Conservation (phyloP, 2,113 vertebrate genomes). For the Tylochromis polylepis region DNA sequence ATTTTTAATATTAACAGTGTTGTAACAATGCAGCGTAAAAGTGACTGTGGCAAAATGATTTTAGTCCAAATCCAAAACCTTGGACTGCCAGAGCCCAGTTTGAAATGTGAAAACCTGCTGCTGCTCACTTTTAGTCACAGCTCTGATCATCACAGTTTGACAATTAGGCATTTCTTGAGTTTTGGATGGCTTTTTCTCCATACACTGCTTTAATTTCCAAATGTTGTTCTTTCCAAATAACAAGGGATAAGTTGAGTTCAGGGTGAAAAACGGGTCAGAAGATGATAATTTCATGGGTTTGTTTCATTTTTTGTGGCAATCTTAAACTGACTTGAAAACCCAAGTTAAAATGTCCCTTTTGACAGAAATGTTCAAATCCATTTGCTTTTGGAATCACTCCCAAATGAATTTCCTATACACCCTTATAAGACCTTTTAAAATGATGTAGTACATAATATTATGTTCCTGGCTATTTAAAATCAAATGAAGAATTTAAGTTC, state of each 20-base stretch:
- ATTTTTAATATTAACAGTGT: neutral
- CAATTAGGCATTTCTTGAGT: neutral
- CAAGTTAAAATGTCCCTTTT: neutral
- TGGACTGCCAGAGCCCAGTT: neutral
- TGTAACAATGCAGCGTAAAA: neutral
- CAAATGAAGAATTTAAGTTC: no score
- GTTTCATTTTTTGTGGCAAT: neutral
- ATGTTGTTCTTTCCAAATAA: neutral
- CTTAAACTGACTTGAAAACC: neutral
- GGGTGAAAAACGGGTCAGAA: neutral
- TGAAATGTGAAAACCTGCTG: neutral
- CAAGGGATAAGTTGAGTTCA: rapidly evolving
- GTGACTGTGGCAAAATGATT: neutral
- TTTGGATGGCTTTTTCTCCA: neutral
- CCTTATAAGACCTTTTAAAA: neutral
- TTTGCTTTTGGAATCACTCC: neutral
- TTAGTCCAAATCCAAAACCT: neutral
- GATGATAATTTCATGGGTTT: neutral
- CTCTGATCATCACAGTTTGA: neutral
- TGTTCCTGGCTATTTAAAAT: neutral
- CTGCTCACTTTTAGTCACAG: neutral
- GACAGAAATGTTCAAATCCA: neutral
- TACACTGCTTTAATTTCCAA: neutral
- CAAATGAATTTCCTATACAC: neutral
- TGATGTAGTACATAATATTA: rapidly evolving